These are phyloP conservation scores for Chiloscyllium plagiosum DNA, from an alignment of 2,113 vertebrate species.

Conservation along the genomic window DNA sequence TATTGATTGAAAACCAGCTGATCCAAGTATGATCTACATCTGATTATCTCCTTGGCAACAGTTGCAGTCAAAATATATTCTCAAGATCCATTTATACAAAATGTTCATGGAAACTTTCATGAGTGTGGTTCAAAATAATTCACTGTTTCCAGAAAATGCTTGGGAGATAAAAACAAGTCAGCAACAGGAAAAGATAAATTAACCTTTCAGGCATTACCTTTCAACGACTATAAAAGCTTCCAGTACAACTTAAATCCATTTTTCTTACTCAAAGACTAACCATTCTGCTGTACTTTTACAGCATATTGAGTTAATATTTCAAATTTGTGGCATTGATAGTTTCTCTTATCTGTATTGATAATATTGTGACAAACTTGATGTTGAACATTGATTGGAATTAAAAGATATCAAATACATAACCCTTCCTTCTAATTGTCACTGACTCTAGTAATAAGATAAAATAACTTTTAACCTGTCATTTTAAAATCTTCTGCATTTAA, in stretches of 20 bases:
- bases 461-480: not conserved
- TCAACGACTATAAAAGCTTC: not conserved
- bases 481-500: not conserved
- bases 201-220: not conserved
- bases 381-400: not conserved
- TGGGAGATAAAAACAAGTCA: not conserved
- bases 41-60: not conserved
- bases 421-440: not conserved
- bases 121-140: not conserved
- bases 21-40: not conserved
- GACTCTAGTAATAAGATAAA: not conserved
- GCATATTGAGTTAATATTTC: not conserved
- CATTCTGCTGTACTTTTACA: not conserved
- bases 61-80: not conserved
- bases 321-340: not conserved
- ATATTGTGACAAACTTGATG: not conserved
- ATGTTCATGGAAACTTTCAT: not conserved
- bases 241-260: not conserved
- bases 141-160: not conserved
- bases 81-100: not conserved
- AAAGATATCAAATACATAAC: not conserved
- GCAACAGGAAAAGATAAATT: not conserved
- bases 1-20: not conserved
- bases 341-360: not conserved
- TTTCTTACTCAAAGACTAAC: not conserved